Evolutionary conservation across 2,888 invertebrate species (phyloP), one percentile per base, ranked within the genome.

Genomic region (Scelioninae gen. 1): DNA sequence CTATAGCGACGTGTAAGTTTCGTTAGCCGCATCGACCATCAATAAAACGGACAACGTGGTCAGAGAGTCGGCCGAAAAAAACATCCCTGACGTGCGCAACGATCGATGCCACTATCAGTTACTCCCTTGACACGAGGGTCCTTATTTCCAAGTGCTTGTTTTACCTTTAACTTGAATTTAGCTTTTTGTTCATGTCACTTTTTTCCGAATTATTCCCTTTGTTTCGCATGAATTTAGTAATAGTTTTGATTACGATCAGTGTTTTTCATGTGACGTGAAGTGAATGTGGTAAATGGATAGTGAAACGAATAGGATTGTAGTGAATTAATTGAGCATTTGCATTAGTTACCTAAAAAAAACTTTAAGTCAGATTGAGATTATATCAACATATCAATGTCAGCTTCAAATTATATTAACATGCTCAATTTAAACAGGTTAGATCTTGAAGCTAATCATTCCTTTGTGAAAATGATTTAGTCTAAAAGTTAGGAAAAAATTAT

Each of bases 1-100:
- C 86, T 87, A 85, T 65, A 82, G 85, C 87, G 84, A 86, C 85
- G 72, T 85, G 84, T 86, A 85, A 86, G 85, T 87, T 87, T 87
- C 82, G 87, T 83, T 82, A 83, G 82, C 81, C 85, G 76, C 82
- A 84, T 85, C 84, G 82, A 65, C 78, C 79, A 79, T 82, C 82
- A 75, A 84, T 82, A 83, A 82, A 83, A 82, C 78, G 72, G 63
- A 82, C 78, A 76, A 82, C 85, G 78, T 60, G 81, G 81, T 79
- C 81, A 77, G 76, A 13, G 45, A 62, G 71, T 62, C 66, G 69
- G 80, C 69, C 23, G 69, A 75, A 75, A 83, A 79, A 81, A 82
- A 82, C 75, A 84, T 80, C 77, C 78, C 77, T 82, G 82, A 84
- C 77, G 80, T 34, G 77, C 53, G 45, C 68, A 72, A 66, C 83